Evolutionary conservation across 2,888 invertebrate species (phyloP).

Genomic region (Eucera pruinosa): DNA sequence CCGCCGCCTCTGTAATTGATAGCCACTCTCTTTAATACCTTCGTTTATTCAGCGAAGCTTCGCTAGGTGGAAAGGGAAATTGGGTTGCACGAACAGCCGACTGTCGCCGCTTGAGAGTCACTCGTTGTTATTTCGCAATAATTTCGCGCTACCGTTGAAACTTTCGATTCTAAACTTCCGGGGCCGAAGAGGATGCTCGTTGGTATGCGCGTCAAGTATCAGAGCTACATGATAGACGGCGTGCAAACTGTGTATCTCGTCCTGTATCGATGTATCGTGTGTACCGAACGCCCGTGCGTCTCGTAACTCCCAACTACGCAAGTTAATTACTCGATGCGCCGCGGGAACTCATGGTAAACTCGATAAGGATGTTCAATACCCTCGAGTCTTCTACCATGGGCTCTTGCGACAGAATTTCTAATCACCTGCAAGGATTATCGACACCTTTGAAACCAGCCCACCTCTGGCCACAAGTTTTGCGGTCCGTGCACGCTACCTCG

Average conservation of each 20-base stretch:
- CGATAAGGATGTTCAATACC: constrained; percentile 43
- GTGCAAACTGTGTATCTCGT: constrained; percentile 30
- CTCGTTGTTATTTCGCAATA: not conserved
- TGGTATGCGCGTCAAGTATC: not conserved
- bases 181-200: not conserved
- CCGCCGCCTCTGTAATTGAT: constrained; percentile 55
- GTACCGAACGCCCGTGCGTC: constrained; percentile 24
- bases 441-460: constrained; percentile 49
- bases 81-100: not conserved
- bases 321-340: constrained; percentile 47
- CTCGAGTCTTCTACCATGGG: constrained; percentile 13
- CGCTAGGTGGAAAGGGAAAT: constrained; percentile 10
- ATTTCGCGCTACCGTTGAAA: not conserved
- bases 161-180: not conserved
- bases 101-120: not conserved
- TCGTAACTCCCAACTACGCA: constrained; percentile 36
- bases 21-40: constrained; percentile 56
- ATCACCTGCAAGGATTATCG: constrained; percentile 59
- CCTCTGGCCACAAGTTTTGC: constrained; percentile 23
- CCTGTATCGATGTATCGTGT: constrained; percentile 3
- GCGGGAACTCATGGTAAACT: constrained; percentile 42
- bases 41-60: constrained; percentile 41
- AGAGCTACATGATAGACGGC: not conserved
- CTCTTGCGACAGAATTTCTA: constrained; percentile 59
- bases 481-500: constrained; percentile 1